These are phyloP conservation scores for Tetragonisca angustula DNA, from an alignment of 2,888 invertebrate species.

Conservation along the genomic window DNA sequence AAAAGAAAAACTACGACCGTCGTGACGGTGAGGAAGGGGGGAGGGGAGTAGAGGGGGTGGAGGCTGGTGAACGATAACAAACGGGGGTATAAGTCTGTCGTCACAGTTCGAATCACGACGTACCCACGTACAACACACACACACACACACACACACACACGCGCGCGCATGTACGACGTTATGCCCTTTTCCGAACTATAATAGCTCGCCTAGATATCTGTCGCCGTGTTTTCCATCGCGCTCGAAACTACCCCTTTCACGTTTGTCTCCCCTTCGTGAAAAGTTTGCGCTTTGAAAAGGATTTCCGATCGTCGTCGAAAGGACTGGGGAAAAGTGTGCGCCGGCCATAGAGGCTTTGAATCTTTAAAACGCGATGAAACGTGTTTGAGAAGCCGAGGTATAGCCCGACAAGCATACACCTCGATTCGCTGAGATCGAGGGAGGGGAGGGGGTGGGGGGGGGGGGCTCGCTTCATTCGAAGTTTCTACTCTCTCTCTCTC, in stretches of 20 bases:
- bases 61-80: conserved; percentile 9
- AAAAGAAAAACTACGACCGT: background rate
- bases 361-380: conserved; percentile 34
- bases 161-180: conserved; percentile 44
- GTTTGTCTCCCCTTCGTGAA: background rate
- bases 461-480: background rate
- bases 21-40: no score
- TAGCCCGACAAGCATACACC: background rate
- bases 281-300: conserved; percentile 31
- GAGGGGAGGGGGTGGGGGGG: no score
- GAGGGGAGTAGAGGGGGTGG: no score
- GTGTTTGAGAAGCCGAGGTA: background rate
- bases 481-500: background rate
- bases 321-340: background rate
- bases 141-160: conserved; percentile 18
- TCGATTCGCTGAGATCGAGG: no score
- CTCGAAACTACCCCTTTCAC: conserved; percentile 30
- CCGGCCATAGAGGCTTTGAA: conserved; percentile 30
- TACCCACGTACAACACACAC: background rate
- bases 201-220: conserved; percentile 53
- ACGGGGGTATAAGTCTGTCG: conserved; percentile 27
- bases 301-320: conserved; percentile 30
- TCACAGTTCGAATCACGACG: conserved; percentile 36
- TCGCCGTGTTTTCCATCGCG: conserved; percentile 24
- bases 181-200: conserved; percentile 64